Percentiles rank a stretch among this genome's conserved stretches.
phyloP scores from a whole-genome alignment of 37 sponge, comb jelly and placozoan species.

The Hexactinellida sp. region DNA sequence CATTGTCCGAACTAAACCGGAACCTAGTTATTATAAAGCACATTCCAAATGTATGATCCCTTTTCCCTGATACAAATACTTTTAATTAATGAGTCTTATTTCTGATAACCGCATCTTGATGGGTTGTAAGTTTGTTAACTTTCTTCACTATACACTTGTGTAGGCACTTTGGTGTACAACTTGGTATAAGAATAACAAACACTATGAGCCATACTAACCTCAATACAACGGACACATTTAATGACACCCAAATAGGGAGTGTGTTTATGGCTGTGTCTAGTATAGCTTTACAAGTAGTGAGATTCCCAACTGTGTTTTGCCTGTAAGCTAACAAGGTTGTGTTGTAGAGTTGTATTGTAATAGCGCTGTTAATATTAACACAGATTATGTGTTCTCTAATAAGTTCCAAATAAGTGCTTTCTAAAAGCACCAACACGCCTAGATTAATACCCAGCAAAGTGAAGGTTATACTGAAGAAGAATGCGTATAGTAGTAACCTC shows the following conservation, averaged over 20 bases:
- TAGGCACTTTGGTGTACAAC: neutral
- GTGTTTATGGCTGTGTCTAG: neutral
- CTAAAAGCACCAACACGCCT: neutral
- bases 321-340: neutral
- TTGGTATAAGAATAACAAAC: neutral
- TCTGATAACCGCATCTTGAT: no score
- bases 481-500: neutral
- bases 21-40: no score
- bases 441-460: neutral
- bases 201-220: neutral
- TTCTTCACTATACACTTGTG: no score
- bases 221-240: neutral
- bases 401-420: neutral
- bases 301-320: neutral
- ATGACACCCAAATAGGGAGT: neutral
- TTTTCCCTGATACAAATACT: no score
- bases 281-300: neutral
- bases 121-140: no score
- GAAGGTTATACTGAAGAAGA: neutral
- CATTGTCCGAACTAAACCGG: no score
- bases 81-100: no score
- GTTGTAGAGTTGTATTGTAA: neutral
- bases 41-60: no score
- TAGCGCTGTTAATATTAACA: neutral
- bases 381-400: neutral